Conservation (phyloP, 2,797 vertebrate species). For the Podargus strigoides region DNA sequence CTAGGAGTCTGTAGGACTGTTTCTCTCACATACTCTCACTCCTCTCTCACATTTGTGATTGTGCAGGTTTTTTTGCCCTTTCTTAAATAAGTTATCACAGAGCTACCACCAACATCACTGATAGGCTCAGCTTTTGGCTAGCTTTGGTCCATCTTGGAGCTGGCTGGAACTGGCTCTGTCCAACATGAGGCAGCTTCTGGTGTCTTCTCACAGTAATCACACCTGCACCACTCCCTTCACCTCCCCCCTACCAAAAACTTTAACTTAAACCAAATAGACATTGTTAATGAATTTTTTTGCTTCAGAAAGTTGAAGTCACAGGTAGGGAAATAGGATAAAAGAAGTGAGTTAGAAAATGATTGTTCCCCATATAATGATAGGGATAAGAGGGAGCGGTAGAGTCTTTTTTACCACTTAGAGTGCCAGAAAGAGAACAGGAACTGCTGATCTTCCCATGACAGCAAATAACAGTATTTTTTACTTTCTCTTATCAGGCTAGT, state of each 20-base stretch:
- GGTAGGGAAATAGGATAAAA: not conserved
- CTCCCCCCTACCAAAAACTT: accelerated
- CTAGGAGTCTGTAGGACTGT: not conserved
- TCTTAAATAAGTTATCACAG: not conserved
- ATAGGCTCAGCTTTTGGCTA: not conserved
- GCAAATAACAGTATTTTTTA: slow-evolving; percentile 36
- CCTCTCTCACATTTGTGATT: too few species aligned
- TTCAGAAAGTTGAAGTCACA: not conserved
- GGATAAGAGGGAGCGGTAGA: not conserved
- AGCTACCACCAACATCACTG: not conserved
- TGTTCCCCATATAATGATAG: not conserved
- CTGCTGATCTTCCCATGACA: not conserved
- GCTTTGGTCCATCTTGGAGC: not conserved
- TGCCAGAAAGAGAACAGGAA: not conserved
- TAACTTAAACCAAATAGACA: not conserved
- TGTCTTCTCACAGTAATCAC: not conserved
- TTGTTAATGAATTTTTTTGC: not conserved
- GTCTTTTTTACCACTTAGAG: not conserved
- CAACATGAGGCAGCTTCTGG: not conserved
- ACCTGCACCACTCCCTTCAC: accelerated
- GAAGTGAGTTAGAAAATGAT: not conserved
- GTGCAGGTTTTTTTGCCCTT: not conserved
- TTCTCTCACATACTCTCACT: too few species aligned
- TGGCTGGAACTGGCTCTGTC: not conserved
- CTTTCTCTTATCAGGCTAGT: slow-evolving; percentile 45